A percentile compares a stretch with the other conserved stretches of the same genome.
These are phyloP conservation scores for Pharmacophagus antenor DNA, from an alignment of 2,888 invertebrate genomes.

Conservation along the genomic window DNA sequence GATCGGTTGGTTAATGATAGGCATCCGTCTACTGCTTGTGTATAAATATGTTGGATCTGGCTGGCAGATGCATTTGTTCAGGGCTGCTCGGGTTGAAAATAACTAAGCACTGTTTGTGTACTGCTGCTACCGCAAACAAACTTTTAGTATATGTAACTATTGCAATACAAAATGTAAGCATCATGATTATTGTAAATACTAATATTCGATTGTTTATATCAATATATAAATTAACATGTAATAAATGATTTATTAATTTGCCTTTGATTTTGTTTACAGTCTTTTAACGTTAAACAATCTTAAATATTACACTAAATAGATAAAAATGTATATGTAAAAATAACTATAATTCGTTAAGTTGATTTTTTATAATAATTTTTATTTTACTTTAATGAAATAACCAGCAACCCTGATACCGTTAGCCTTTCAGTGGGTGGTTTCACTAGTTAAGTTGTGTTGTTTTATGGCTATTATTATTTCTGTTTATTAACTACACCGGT, in stretches of 20 bases:
- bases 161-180: neutral
- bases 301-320: no score
- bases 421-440: constrained; percentile 27
- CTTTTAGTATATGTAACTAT: neutral
- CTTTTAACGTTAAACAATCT: no score
- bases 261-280: no score
- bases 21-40: constrained; percentile 64
- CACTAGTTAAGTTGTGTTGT: constrained; percentile 32
- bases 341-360: no score
- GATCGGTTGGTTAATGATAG: constrained; percentile 58
- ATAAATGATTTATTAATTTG: neutral
- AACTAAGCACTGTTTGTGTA: neutral
- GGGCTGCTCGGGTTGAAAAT: constrained; percentile 37
- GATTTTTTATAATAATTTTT: neutral
- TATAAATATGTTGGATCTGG: constrained; percentile 52
- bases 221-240: neutral
- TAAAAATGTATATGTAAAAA: no score
- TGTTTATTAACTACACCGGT: constrained; percentile 33
- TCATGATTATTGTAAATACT: neutral
- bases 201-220: neutral
- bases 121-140: no score
- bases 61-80: constrained; percentile 53
- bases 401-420: constrained; percentile 23
- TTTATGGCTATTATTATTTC: constrained; percentile 35
- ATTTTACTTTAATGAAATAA: neutral